phyloP scores from a whole-genome alignment of 2,888 invertebrate species.

The Euplagia quadripunctaria region DNA sequence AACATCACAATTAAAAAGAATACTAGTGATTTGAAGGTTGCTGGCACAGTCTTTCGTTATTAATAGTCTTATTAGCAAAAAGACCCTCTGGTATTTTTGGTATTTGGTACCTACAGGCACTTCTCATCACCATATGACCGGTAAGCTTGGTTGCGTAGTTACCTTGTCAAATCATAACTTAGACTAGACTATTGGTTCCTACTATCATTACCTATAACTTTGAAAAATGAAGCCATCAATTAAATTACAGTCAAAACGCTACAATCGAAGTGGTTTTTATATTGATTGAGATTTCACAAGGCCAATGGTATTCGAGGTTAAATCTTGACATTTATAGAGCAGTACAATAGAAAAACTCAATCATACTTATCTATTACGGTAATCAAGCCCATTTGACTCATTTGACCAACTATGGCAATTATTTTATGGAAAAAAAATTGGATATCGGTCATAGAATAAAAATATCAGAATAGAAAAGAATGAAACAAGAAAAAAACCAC shows the following conservation, averaged over 20 bases:
- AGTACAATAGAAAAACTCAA: constrained; percentile 24
- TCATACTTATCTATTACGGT: constrained; percentile 25
- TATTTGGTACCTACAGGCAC: no score
- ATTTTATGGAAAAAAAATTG: neutral
- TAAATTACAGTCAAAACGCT: neutral
- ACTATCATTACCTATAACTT: neutral
- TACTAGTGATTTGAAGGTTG: no score
- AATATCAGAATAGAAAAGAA: neutral
- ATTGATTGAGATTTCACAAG: constrained; percentile 9
- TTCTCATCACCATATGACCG: no score
- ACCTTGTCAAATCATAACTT: no score
- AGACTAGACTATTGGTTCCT: no score
- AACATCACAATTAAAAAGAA: no score
- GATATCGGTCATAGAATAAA: neutral
- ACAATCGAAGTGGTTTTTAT: neutral
- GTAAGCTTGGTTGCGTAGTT: no score
- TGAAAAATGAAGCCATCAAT: neutral
- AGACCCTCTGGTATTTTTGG: no score
- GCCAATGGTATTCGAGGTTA: constrained; percentile 12
- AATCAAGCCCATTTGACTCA: constrained; percentile 5
- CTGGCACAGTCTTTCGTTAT: no score
- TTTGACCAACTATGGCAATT: constrained; percentile 1
- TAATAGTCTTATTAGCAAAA: no score
- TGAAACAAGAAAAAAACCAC: no score
- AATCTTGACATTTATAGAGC: constrained; percentile 21